Conservation (phyloP, 2,113 vertebrate genomes). For the Daboia siamensis region DNA sequence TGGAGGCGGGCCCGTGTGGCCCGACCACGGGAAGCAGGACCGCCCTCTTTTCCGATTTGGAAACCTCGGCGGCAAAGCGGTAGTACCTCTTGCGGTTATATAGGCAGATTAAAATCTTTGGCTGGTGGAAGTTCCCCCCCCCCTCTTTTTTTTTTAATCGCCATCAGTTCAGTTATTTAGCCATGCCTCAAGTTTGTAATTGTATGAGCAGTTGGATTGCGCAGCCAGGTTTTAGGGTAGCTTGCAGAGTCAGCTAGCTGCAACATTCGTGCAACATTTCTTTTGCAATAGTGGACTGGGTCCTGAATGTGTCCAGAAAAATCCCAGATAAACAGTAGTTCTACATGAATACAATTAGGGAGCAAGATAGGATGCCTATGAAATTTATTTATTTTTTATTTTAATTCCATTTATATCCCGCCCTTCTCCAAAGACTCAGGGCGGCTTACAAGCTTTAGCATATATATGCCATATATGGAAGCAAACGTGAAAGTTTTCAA, state of each 20-base stretch:
- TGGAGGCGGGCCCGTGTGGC: slow-evolving; percentile 3
- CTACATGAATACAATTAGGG: neutral
- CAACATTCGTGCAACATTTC: neutral
- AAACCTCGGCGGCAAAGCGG: neutral
- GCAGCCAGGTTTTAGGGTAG: neutral
- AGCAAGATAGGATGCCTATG: neutral
- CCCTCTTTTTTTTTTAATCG: neutral
- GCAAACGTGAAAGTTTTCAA: neutral
- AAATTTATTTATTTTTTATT: too few species aligned
- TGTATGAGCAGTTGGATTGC: neutral
- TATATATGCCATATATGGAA: neutral
- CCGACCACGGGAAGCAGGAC: too few species aligned
- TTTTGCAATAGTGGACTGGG: neutral
- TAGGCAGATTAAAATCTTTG: neutral
- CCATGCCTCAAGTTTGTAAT: neutral
- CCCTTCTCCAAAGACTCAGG: too few species aligned
- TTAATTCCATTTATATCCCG: too few species aligned
- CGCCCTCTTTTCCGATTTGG: neutral
- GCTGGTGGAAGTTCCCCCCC: too few species aligned
- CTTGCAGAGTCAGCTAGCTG: neutral
- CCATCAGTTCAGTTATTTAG: neutral
- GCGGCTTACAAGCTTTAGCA: too few species aligned
- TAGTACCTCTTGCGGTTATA: neutral
- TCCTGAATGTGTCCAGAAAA: neutral
- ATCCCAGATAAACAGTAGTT: neutral